These are phyloP conservation scores for Patiria miniata DNA, from an alignment of 35 echinoderm and acorn worm species.

Conservation along the genomic window DNA sequence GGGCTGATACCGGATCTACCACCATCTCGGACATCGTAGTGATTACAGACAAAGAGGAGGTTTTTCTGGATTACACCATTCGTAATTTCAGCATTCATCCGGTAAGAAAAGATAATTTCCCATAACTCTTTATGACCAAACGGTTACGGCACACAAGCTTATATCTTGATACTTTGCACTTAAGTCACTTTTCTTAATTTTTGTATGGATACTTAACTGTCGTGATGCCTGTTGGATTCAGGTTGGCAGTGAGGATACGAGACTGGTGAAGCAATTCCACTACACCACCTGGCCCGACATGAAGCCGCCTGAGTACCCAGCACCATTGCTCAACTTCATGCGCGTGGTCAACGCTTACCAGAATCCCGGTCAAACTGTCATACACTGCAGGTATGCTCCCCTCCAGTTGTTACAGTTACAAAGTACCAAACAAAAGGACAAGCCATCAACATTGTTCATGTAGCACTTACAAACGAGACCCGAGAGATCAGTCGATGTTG, in stretches of 20 bases:
- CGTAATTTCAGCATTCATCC: background rate
- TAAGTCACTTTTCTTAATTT: too few species aligned
- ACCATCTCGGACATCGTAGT: background rate
- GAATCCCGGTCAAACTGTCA: constrained; percentile 14
- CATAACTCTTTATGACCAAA: too few species aligned
- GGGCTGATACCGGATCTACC: background rate
- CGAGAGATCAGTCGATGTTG: too few species aligned
- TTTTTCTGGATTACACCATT: background rate
- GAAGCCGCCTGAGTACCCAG: constrained; percentile 56
- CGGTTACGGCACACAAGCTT: too few species aligned
- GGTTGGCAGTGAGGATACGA: background rate
- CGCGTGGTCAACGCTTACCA: background rate
- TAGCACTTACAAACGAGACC: too few species aligned
- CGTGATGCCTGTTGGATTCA: background rate
- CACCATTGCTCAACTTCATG: constrained; percentile 40
- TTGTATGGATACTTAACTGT: too few species aligned
- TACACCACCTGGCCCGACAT: constrained; percentile 73
- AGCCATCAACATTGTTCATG: too few species aligned
- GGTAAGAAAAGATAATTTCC: background rate
- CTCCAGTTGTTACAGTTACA: too few species aligned
- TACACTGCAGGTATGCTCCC: constrained; percentile 58
- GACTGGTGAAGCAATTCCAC: constrained; percentile 56
- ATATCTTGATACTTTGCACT: too few species aligned
- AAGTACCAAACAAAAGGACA: background rate
- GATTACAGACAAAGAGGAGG: background rate